Evolutionary conservation across 2,888 invertebrate species (phyloP), one percentile per base, ranked within the genome.

Genomic region (Caprella mutica): DNA sequence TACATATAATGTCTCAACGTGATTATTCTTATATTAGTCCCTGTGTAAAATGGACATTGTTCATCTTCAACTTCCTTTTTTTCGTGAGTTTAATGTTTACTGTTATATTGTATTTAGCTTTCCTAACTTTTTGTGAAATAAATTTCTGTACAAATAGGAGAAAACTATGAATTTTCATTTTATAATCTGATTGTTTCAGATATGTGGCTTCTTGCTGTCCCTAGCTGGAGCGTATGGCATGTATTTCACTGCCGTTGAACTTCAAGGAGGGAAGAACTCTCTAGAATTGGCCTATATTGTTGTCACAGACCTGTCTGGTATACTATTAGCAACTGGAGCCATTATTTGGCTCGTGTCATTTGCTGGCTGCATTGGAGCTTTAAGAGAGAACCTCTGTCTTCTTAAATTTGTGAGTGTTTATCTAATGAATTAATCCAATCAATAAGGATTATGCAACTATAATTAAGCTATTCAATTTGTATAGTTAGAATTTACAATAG

Each of bases 41-140:
- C 50, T 86, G 86, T 74, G 85, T 89, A 51, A 91, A 90, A 75
- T 91, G 90, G 73, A 81, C 86, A 76, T 85, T 91, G 73, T 90
- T 90, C 75, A 78, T 88, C 69, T 78, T 89, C 68, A 90, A 90
- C 76, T 88, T 90, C 72, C 76, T 89, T 68, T 88, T 89, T 74
- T 90, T 89, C 90, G 89, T 89, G 74, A 80, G 85, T 78, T 26
- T 33, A 30, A 21, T 27, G 21, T 9, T 12, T 51, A 39, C 35
- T 39, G 43, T 27, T 19, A n/a, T 14, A n/a, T 6, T 46, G 24
- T 24, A 21, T 21, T 9, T 21, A 17, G 21, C 14, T 8, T 9
- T 21, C 5, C 26, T 46, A 21, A 23, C 12, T 24, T 9, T 46
- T 23, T 24, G 9, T 46, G n/a, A 33, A 9, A 14, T 33, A 33